These are phyloP conservation scores for Crioceris asparagi DNA, from an alignment of 2,888 invertebrate species.

Conservation along the genomic window DNA sequence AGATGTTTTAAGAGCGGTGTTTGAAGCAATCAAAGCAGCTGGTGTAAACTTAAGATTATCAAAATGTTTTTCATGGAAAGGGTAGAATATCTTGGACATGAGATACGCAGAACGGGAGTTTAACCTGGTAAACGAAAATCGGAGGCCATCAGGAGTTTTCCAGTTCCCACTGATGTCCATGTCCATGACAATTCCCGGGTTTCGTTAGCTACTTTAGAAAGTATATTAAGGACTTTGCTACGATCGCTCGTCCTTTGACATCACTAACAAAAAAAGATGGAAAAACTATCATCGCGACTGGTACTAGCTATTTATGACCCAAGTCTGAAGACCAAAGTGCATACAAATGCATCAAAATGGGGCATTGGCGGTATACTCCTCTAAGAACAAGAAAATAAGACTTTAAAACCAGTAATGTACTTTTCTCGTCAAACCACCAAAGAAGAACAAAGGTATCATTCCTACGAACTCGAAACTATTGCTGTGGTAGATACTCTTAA, in stretches of 20 bases:
- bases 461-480: slow-evolving; percentile 25
- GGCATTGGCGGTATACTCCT: slow-evolving; percentile 15
- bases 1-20: slow-evolving; percentile 9
- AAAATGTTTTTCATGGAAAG: slow-evolving; percentile 17
- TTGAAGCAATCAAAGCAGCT: slow-evolving; percentile 9
- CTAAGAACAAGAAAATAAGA: slow-evolving; percentile 2
- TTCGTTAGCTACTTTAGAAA: slow-evolving; percentile 20
- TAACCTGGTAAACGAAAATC: slow-evolving; percentile 16
- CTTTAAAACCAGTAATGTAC: not conserved
- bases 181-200: slow-evolving; percentile 16
- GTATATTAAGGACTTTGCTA: slow-evolving; percentile 20
- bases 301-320: slow-evolving; percentile 19
- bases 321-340: slow-evolving; percentile 16
- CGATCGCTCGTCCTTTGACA: slow-evolving; percentile 18
- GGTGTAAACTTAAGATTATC: slow-evolving; percentile 16
- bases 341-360: slow-evolving; percentile 15
- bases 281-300: slow-evolving; percentile 11
- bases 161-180: slow-evolving; percentile 17
- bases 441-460: slow-evolving; percentile 23
- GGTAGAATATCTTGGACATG: slow-evolving; percentile 17
- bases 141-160: too few species aligned
- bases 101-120: slow-evolving; percentile 17
- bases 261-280: slow-evolving; percentile 16
- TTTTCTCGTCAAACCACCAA: slow-evolving; percentile 11
- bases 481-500: slow-evolving; percentile 24